phyloP scores from a whole-genome alignment of 2,888 invertebrate species.

The Panorpa germanica region DNA sequence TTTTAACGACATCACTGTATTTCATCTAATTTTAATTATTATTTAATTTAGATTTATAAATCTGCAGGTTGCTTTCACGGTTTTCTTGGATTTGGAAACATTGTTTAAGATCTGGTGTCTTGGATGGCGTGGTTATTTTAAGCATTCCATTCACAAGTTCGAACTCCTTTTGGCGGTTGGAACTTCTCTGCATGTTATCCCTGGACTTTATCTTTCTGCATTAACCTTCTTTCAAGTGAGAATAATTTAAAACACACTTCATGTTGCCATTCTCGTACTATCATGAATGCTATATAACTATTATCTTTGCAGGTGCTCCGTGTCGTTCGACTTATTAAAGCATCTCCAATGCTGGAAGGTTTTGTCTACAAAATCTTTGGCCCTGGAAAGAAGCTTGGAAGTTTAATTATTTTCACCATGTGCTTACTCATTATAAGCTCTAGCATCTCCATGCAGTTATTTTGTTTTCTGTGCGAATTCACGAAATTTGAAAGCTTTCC shows the following conservation, averaged over 20 bases:
- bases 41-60: constrained; percentile 5
- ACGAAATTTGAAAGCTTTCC: constrained; percentile 97
- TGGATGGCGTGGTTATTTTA: constrained; percentile 87
- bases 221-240: constrained; percentile 90
- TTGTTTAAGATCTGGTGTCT: constrained; percentile 95
- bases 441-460: constrained; percentile 96
- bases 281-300: constrained; percentile 2
- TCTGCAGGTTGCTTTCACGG: constrained; percentile 74
- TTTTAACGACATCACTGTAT: no score
- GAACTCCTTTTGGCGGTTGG: constrained; percentile 85
- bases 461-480: constrained; percentile 87
- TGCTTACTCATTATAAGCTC: constrained; percentile 96
- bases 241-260: constrained; percentile 1
- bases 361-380: constrained; percentile 92
- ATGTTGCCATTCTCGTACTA: background rate
- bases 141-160: constrained; percentile 94
- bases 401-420: constrained; percentile 98
- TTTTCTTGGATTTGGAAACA: constrained; percentile 85
- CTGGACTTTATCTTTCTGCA: constrained; percentile 77
- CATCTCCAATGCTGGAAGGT: constrained; percentile 95
- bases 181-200: constrained; percentile 85
- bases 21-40: background rate
- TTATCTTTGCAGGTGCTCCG: constrained; percentile 57
- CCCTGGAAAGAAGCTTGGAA: constrained; percentile 95
- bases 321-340: constrained; percentile 89